Evolutionary conservation across 2,797 vertebrate species (phyloP), one percentile per base, ranked within the genome.

Genomic region (Carcharodon carcharias): DNA sequence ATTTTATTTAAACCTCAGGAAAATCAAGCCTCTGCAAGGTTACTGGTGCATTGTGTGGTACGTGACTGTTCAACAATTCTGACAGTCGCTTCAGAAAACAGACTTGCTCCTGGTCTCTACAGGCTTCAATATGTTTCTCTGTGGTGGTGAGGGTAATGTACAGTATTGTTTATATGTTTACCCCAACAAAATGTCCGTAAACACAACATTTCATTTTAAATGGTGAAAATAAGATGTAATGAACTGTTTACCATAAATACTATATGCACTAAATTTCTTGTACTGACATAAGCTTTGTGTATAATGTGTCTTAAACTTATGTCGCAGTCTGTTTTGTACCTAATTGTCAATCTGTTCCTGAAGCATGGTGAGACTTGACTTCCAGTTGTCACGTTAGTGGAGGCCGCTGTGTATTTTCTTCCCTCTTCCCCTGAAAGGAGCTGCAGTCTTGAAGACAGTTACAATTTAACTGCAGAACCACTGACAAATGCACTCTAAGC

Each of bases 1-100:
- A 97, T 96, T 97, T 97, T 97, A 98, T 97, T 97, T 97, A 98
- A 97, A 98, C 97, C 98, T 98, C 98, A 98, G 98, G 98, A 98
- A 98, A 97, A 97, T 96, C 77, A 96, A 97, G 96, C 97, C 97
- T 97, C 97, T 96, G 96, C 97, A 97, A 95, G 95, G 97, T 97
- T 97, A 97, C 97, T 96, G 96, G 97, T 77, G 94, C 94, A 95
- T 77, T 97, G 97, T 97, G 96, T 97, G 97, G 97, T 96, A 97
- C 18, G 21, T 95, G 50, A 95, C 28, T 73, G 94, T 77, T 67
- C 54, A 69, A 71, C 65, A 54, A 40, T 54, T 94, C 61, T 63
- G 54, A 5, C 61, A 63, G 61, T 92, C 61, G 50, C 56, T 58
- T 18, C 16, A 18, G 69, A 95, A 77, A 77, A 54, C 50, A 95